Evolutionary conservation across 2,113 vertebrate species (phyloP).

Genomic region (Lathamus discolor): DNA sequence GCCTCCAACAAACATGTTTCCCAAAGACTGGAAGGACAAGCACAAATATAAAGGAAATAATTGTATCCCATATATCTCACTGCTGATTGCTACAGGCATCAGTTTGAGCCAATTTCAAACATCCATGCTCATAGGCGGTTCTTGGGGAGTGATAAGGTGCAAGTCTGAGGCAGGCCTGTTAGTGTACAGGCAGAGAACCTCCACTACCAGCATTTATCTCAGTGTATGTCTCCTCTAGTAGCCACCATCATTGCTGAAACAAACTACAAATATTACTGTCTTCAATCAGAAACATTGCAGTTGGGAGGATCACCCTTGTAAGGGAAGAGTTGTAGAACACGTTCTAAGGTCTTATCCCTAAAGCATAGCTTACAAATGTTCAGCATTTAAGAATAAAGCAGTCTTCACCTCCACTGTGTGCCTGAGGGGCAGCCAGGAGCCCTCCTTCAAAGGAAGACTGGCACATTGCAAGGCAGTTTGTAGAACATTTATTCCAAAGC

Average conservation of each 20-base stretch:
- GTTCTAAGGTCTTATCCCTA: background rate
- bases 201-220: background rate
- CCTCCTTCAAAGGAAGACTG: background rate
- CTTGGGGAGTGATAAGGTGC: background rate
- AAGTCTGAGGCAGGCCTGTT: background rate
- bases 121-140: fast-evolving
- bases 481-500: background rate
- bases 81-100: background rate
- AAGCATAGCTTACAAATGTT: background rate
- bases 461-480: background rate
- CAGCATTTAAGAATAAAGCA: background rate
- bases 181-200: background rate
- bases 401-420: background rate
- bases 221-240: background rate
- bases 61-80: background rate
- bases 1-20: background rate
- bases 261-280: background rate
- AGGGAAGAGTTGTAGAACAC: background rate
- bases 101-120: background rate
- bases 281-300: background rate
- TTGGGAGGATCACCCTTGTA: background rate
- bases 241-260: background rate
- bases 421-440: background rate
- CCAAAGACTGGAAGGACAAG: background rate
- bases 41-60: background rate